Evolutionary conservation across 2,113 vertebrate species (phyloP).

Genomic region (Nibea albiflora): DNA sequence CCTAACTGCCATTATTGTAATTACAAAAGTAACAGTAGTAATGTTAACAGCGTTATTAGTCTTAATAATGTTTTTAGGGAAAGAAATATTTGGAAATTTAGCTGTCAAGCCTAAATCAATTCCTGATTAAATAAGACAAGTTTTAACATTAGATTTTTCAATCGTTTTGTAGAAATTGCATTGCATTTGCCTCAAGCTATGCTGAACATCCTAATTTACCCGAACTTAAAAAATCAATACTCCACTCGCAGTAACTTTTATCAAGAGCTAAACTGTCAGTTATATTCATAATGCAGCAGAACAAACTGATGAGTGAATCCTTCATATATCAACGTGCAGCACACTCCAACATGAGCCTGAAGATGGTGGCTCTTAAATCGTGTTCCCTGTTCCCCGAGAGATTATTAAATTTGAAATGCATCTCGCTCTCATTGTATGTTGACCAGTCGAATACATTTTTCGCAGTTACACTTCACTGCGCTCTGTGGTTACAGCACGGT

Average conservation of each 20-base stretch:
- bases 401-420: constrained; percentile 19
- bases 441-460: not conserved
- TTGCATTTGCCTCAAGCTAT: too few species aligned
- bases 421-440: not conserved
- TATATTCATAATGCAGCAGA: not conserved
- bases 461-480: constrained; percentile 2
- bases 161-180: too few species aligned
- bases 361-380: constrained; percentile 12
- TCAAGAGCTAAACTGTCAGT: not conserved
- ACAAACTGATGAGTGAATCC: not conserved
- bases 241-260: not conserved
- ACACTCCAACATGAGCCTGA: not conserved
- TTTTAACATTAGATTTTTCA: not conserved
- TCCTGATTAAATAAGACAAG: not conserved
- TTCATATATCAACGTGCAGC: not conserved
- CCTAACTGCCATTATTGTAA: not conserved
- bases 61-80: not conserved
- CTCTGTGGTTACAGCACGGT: not conserved
- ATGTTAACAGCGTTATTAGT: not conserved
- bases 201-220: not conserved
- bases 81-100: not conserved
- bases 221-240: not conserved
- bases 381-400: not conserved
- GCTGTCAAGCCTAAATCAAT: not conserved
- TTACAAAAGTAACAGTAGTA: not conserved